Base-by-base conservation (phyloP, 1,140 invertebrate genomes). In the Temnothorax nylanderi region DNA sequence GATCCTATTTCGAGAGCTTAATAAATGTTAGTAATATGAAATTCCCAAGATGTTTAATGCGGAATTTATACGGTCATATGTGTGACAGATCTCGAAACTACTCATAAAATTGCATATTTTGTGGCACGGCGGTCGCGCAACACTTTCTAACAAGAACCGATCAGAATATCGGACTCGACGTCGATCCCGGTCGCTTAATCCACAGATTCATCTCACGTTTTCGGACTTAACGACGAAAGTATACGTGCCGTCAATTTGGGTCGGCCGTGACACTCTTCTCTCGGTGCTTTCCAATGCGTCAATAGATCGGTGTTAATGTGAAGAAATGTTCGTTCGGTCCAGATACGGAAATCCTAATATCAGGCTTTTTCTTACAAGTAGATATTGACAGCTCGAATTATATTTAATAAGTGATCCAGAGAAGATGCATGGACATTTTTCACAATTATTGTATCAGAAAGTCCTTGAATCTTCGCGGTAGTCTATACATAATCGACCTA, bases 181-280 rank as follows among this genome's bases (percentile, higher is more conserved):
- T 62, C 58, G 58, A 32, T 62, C 11, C 13, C 26, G 26, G 86
- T 90, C 89, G 56, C 51, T 56, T 16, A 62, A 87, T 26, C 26
- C 88, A 75, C 90, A 89, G 92, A 93, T 93, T 93, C 92, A 90
- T 93, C 90, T 92, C 91, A 92, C 91, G 93, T 93, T 89, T 92
- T 86, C 82, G 85, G 87, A 77, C 88, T 89, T 85, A 89, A 86
- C 91, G 87, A 93, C 77, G 87, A 92, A 93, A 91, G 92, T 92
- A 75, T 71, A 90, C 89, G 80, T 88, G 69, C 80, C 34, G n/a
- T 65, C 88, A 91, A 90, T 60, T 88, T 91, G 90, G 90, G 89
- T 89, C 93, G 92, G 86, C 91, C 91, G 88, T 94, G 92, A 93
- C 92, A 93, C 93, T 90, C 90, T 94, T 93, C 92, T 93, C 86